Conservation (phyloP, 2,113 vertebrate genomes). For the Petaurus breviceps region DNA sequence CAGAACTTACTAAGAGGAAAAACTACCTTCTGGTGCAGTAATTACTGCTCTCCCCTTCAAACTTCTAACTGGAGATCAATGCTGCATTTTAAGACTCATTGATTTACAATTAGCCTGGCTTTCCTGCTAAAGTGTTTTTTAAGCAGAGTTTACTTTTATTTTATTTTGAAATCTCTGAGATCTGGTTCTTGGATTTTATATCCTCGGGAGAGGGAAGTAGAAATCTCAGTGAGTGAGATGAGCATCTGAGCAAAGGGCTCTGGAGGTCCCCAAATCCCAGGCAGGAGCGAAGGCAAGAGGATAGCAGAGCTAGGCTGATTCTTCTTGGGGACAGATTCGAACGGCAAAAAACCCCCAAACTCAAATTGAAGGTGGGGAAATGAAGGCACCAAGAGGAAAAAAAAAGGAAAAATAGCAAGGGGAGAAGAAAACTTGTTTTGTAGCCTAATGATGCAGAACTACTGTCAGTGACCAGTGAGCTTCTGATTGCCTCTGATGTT, state of each 20-base stretch:
- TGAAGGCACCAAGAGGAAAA: slow-evolving; percentile 2
- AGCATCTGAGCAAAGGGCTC: slow-evolving; percentile 16
- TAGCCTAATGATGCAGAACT: slow-evolving; percentile 32
- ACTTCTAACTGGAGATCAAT: slow-evolving; percentile 95
- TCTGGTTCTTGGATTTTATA: slow-evolving; percentile 85
- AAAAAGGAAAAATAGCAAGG: slow-evolving; percentile 7
- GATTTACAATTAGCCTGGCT: slow-evolving; percentile 95
- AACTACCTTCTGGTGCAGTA: slow-evolving; percentile 87
- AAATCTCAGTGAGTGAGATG: slow-evolving; percentile 68
- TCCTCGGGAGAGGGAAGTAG: slow-evolving; percentile 80
- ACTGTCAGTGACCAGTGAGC: slow-evolving; percentile 37
- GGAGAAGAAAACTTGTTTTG: neutral
- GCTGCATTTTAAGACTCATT: slow-evolving; percentile 95
- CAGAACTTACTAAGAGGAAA: slow-evolving; percentile 86
- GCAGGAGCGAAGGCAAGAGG: slow-evolving; percentile 5
- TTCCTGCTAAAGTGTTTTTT: slow-evolving; percentile 88
- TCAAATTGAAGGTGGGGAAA: slow-evolving; percentile 14
- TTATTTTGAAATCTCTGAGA: slow-evolving; percentile 88
- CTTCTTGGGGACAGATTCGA: slow-evolving; percentile 46
- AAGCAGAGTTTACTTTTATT: slow-evolving; percentile 91
- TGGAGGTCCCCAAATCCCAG: neutral
- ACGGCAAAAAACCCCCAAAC: slow-evolving; percentile 22
- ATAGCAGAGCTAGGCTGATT: slow-evolving; percentile 3
- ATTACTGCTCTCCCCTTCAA: slow-evolving; percentile 90
- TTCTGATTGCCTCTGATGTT: slow-evolving; percentile 68